Evolutionary conservation across 92 coral and sea anemone species (phyloP).

Genomic region (Palythoa grandis): DNA sequence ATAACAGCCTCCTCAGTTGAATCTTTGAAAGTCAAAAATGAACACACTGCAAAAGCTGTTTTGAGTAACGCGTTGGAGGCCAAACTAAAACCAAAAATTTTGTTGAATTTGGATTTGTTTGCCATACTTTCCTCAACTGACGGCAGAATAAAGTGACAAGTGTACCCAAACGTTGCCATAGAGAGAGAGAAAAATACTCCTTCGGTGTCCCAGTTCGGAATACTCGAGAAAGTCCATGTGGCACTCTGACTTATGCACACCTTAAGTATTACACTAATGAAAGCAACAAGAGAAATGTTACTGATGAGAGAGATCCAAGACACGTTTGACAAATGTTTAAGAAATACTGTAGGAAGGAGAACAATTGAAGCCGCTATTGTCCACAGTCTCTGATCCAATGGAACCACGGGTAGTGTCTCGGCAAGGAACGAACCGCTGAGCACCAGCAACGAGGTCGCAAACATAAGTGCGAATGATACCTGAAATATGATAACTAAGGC

Average conservation of each 20-base stretch:
- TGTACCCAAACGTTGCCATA: slow-evolving; percentile 42
- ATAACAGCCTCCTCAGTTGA: slow-evolving; percentile 36
- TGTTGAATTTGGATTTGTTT: slow-evolving; percentile 26
- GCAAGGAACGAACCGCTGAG: slow-evolving; percentile 41
- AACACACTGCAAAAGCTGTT: slow-evolving; percentile 37
- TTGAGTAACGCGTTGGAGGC: slow-evolving; percentile 34
- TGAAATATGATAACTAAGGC: slow-evolving; percentile 22
- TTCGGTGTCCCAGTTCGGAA: slow-evolving; percentile 33
- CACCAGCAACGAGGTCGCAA: slow-evolving; percentile 34
- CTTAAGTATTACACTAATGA: slow-evolving; percentile 15
- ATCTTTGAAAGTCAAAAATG: slow-evolving; percentile 24
- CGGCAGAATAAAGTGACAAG: slow-evolving; percentile 34
- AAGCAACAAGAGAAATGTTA: slow-evolving; percentile 26
- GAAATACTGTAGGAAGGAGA: slow-evolving; percentile 25
- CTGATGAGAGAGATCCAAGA: slow-evolving; percentile 34
- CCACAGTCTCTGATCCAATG: slow-evolving; percentile 37
- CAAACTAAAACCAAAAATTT: slow-evolving; percentile 33
- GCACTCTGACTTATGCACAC: slow-evolving; percentile 1
- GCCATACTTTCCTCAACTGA: slow-evolving; percentile 44
- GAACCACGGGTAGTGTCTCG: slow-evolving; percentile 44
- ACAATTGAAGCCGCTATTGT: slow-evolving; percentile 1
- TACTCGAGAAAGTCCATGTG: slow-evolving; percentile 28
- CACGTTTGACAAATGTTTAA: slow-evolving; percentile 11
- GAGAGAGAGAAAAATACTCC: slow-evolving; percentile 32
- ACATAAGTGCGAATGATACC: slow-evolving; percentile 38